Percentiles rank a stretch among this genome's conserved stretches.
These are phyloP conservation scores for Nanorana parkeri DNA, from an alignment of 2,113 vertebrate species.

Conservation along the genomic window DNA sequence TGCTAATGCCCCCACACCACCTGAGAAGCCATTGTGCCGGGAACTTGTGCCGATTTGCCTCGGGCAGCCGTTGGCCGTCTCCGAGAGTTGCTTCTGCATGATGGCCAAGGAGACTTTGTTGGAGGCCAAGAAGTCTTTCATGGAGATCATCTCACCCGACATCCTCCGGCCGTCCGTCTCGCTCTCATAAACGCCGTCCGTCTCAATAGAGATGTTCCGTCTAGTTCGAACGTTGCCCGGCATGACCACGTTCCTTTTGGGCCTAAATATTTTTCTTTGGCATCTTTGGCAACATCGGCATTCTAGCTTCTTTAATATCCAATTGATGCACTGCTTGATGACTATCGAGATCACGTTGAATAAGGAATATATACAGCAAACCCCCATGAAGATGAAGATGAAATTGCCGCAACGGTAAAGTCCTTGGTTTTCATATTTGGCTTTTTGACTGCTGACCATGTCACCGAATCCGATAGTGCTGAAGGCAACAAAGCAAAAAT, in stretches of 20 bases:
- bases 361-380: slow-evolving; percentile 97
- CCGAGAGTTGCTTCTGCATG: slow-evolving; percentile 94
- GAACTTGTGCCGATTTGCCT: slow-evolving; percentile 73
- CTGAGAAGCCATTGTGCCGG: slow-evolving; percentile 88
- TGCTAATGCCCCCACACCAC: slow-evolving; percentile 90
- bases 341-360: slow-evolving; percentile 97
- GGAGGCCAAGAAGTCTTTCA: slow-evolving; percentile 91
- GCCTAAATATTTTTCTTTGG: slow-evolving; percentile 73
- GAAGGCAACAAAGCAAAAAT: slow-evolving; percentile 98
- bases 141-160: slow-evolving; percentile 95
- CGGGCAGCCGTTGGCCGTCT: slow-evolving; percentile 85
- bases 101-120: slow-evolving; percentile 92
- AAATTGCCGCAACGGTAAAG: slow-evolving; percentile 91
- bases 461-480: slow-evolving; percentile 98
- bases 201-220: slow-evolving; percentile 87
- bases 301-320: slow-evolving; percentile 86
- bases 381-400: slow-evolving; percentile 91
- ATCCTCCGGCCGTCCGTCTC: slow-evolving; percentile 87
- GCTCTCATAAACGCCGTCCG: slow-evolving; percentile 83
- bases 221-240: slow-evolving; percentile 76
- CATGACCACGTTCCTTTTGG: slow-evolving; percentile 84
- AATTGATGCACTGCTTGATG: slow-evolving; percentile 96
- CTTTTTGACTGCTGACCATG: slow-evolving; percentile 92
- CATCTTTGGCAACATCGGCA: slow-evolving; percentile 77
- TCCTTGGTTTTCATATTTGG: slow-evolving; percentile 79